A percentile compares a stretch with the other conserved stretches of the same genome.
These are phyloP conservation scores for Fulica atra DNA, from an alignment of 2,113 vertebrate species.

Conservation along the genomic window DNA sequence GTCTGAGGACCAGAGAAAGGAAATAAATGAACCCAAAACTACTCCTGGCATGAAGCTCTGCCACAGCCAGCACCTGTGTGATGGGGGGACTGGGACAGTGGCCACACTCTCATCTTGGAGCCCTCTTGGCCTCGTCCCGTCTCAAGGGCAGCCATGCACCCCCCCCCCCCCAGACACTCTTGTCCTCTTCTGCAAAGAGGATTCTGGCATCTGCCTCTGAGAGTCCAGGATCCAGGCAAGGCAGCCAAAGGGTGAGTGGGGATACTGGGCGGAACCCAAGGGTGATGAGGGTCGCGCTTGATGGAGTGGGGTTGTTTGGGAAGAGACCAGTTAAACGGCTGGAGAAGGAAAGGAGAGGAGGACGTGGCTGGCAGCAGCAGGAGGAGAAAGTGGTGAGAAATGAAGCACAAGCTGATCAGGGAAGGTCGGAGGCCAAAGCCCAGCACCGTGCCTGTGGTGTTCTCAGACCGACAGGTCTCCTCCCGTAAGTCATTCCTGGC, in stretches of 20 bases:
- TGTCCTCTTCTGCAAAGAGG: not conserved
- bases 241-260: not conserved
- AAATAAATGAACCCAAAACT: not conserved
- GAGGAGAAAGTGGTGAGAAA: not conserved
- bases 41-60: not conserved
- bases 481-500: not conserved
- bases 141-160: not conserved
- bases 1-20: not conserved
- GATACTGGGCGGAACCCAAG: not conserved
- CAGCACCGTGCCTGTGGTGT: accelerated
- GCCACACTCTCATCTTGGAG: accelerated
- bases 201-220: accelerated
- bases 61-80: accelerated
- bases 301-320: accelerated
- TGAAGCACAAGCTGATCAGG: not conserved
- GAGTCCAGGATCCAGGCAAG: not conserved
- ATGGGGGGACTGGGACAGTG: not conserved
- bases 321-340: not conserved
- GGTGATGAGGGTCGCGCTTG: not conserved
- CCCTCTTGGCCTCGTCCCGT: accelerated
- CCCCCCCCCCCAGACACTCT: accelerated
- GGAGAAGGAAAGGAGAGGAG: not conserved
- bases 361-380: accelerated
- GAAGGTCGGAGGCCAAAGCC: not conserved
- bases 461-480: too few relatives aligned